These are phyloP conservation scores for Antheraea mylitta DNA, from an alignment of 1,140 invertebrate species.

Conservation along the genomic window DNA sequence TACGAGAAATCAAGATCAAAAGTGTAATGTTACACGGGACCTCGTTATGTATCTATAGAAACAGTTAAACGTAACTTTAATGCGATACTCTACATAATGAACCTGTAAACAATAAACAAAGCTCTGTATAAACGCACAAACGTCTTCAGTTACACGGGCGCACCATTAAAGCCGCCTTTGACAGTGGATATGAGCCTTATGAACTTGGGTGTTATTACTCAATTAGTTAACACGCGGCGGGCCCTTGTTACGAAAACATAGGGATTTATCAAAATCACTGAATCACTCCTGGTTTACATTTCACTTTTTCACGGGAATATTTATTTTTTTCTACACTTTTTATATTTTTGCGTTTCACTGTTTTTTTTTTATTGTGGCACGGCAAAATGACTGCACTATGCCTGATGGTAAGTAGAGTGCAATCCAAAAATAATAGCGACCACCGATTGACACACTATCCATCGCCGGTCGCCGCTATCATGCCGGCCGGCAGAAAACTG, in stretches of 20 bases:
- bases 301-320: neutral
- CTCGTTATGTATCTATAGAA: neutral
- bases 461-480: too few relatives aligned
- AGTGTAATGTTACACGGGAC: neutral
- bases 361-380: too few relatives aligned
- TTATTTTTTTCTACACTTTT: neutral
- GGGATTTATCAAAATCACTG: too few relatives aligned
- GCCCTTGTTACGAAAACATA: neutral
- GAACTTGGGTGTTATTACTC: slow-evolving; percentile 3
- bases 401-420: too few relatives aligned
- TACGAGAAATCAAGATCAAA: neutral
- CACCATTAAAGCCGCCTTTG: slow-evolving; percentile 1
- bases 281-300: neutral
- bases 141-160: neutral
- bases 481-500: too few relatives aligned
- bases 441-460: too few relatives aligned
- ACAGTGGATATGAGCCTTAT: slow-evolving; percentile 1
- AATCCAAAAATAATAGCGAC: too few relatives aligned
- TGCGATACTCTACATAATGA: neutral
- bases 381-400: too few relatives aligned
- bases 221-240: neutral
- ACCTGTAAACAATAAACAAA: neutral
- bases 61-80: neutral
- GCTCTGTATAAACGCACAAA: neutral
- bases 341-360: too few relatives aligned